These are phyloP conservation scores for Microctenopoma steveboyesi DNA, from an alignment of 2,797 vertebrate genomes.

Conservation along the genomic window DNA sequence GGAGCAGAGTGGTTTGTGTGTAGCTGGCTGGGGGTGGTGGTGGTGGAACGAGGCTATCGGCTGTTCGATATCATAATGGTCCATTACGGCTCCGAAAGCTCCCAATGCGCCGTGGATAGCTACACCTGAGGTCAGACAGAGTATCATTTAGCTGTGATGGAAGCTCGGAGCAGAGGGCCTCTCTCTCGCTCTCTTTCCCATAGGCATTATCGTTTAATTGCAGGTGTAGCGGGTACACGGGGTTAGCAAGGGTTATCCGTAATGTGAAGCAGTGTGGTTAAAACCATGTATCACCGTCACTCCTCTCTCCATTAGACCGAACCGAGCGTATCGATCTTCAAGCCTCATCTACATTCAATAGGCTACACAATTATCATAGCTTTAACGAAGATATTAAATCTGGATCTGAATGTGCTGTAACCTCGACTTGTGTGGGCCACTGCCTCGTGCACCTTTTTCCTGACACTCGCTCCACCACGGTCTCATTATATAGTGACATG, in stretches of 20 bases:
- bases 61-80: constrained; percentile 76
- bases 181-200: constrained; percentile 39
- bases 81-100: constrained; percentile 69
- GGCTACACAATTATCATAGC: constrained; percentile 53
- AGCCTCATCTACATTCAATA: constrained; percentile 67
- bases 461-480: constrained; percentile 52
- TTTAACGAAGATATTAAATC: constrained; percentile 65
- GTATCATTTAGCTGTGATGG: constrained; percentile 69
- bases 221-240: constrained; percentile 58
- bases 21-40: constrained; percentile 15
- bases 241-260: constrained; percentile 67
- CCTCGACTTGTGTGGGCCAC: constrained; percentile 38
- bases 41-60: constrained; percentile 31
- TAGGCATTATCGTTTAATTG: constrained; percentile 76
- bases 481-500: constrained; percentile 72
- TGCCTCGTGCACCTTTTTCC: constrained; percentile 17
- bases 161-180: constrained; percentile 45
- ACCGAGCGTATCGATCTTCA: constrained; percentile 52
- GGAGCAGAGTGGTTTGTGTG: constrained; percentile 20
- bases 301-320: constrained; percentile 58
- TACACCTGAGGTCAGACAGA: constrained; percentile 64
- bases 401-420: constrained; percentile 37
- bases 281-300: constrained; percentile 56
- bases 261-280: constrained; percentile 52
- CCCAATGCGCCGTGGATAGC: constrained; percentile 41